Base-by-base conservation (phyloP, 2,113 vertebrate genomes). In the Cavia aperea region DNA sequence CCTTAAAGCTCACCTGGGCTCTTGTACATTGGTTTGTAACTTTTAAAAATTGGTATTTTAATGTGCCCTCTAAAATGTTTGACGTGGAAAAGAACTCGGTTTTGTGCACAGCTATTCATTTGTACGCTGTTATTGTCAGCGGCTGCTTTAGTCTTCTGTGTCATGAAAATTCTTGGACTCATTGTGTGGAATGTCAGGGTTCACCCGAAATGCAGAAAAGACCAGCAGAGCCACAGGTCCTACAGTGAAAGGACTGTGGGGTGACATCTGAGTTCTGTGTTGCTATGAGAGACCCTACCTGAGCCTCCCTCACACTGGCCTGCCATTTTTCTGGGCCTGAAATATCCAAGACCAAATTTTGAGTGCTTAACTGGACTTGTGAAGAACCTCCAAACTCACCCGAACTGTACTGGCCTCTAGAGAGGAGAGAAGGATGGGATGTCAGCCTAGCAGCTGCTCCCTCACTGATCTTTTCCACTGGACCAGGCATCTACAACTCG, bases 1-100 rank as follows among this genome's bases (percentile, higher is more conserved):
- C 95, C 98, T 99, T 77, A 99, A 99, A 92, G 98, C 99, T 97
- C 99, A 99, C 95, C 98, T 99, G 13, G 98, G 99, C 92, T 98
- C 98, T 0, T 99, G 99, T 94, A 98, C 98, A 36, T 97, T 98
- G 98, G 99, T 99, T 97, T 65, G 97, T 97, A 97, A 84, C 65
- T 92, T 97, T 93, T 62, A 93, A 19, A 94, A 92, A 86, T 15
- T 79, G 23, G 46, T 96, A 0, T 79, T 36, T 90, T 92, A 89
- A 86, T 18, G 21, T 68, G 51, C 78, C 19, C 75, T 93, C 70
- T 78, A 43, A 93, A 90, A 24, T 90, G 62, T 93, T 81, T 90
- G 82, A 87, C 36, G 70, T 83, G 82, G 84, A 94, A 90, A 75
- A 96, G 60, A 82, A 93, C 73, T 94, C 79, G 82, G 29, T 92